These are phyloP conservation scores for Caenorhabditis uteleia DNA, from an alignment of 2,888 invertebrate species.

Conservation along the genomic window DNA sequence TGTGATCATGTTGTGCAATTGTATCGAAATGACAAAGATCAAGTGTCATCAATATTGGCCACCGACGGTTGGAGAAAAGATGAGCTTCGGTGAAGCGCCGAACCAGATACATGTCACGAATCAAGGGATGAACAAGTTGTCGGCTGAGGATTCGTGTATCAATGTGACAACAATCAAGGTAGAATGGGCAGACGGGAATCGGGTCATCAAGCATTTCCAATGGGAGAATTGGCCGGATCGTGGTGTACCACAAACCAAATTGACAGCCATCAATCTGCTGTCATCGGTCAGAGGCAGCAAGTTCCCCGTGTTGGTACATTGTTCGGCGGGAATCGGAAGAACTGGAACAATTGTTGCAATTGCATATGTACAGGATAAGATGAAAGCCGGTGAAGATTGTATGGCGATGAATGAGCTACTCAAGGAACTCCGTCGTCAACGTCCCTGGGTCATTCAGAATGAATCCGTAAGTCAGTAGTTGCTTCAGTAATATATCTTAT, in stretches of 20 bases:
- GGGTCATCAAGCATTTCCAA: slow-evolving; percentile 43
- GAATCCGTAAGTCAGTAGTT: slow-evolving; percentile 23
- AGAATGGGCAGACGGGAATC: slow-evolving; percentile 22
- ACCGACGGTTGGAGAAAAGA: slow-evolving; percentile 9
- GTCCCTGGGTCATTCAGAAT: slow-evolving; percentile 49
- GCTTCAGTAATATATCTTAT: no score
- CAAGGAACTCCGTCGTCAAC: slow-evolving; percentile 40
- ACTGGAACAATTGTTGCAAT: slow-evolving; percentile 54
- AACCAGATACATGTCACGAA: slow-evolving; percentile 20
- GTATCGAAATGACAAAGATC: slow-evolving; percentile 42
- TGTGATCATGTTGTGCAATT: slow-evolving; percentile 53
- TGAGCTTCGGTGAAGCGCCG: slow-evolving; percentile 29
- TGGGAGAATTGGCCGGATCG: slow-evolving; percentile 57
- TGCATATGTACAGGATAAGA: slow-evolving; percentile 42
- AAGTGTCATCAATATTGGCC: slow-evolving; percentile 45
- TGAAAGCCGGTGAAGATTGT: slow-evolving; percentile 31
- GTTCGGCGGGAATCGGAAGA: slow-evolving; percentile 58
- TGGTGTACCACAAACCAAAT: slow-evolving; percentile 31
- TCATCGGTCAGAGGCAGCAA: slow-evolving; percentile 33
- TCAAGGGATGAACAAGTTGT: slow-evolving; percentile 7
- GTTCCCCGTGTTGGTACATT: slow-evolving; percentile 52
- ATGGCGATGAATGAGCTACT: slow-evolving; percentile 38
- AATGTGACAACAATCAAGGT: slow-evolving; percentile 21
- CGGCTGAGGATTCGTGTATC: slow-evolving; percentile 23
- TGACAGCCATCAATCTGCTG: slow-evolving; percentile 33